phyloP scores from a whole-genome alignment of 2,113 vertebrate genomes.

The Leiothrix lutea region DNA sequence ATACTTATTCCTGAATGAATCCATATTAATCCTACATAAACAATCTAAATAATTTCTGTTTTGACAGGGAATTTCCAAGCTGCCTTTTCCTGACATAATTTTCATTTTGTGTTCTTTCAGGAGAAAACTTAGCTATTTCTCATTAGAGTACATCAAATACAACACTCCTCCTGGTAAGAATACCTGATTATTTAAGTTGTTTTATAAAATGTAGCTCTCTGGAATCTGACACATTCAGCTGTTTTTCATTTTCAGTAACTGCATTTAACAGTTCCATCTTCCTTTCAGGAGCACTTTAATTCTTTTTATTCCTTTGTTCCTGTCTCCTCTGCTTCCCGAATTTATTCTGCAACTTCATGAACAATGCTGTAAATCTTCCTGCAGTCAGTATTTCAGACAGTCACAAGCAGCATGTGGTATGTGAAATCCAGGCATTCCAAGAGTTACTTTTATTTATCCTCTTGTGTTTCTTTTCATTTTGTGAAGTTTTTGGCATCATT shows the following conservation, averaged over 20 bases:
- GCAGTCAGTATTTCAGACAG: neutral
- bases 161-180: slow-evolving; percentile 17
- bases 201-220: neutral
- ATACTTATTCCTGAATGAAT: neutral
- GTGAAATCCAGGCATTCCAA: neutral
- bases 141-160: neutral
- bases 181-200: neutral
- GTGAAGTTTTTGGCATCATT: neutral
- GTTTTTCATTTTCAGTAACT: slow-evolving; percentile 1
- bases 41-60: neutral
- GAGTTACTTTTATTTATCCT: neutral
- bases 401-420: neutral
- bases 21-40: neutral
- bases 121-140: neutral
- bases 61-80: neutral
- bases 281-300: neutral
- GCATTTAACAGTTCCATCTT: neutral
- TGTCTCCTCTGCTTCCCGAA: neutral
- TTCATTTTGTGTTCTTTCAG: slow-evolving; percentile 30
- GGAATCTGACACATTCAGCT: neutral
- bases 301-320: neutral
- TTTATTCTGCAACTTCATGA: neutral
- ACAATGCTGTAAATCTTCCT: neutral
- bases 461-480: neutral
- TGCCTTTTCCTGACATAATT: neutral